These are phyloP conservation scores for Leptinotarsa undecemlineata DNA, from an alignment of 1,140 invertebrate genomes.

Conservation along the genomic window DNA sequence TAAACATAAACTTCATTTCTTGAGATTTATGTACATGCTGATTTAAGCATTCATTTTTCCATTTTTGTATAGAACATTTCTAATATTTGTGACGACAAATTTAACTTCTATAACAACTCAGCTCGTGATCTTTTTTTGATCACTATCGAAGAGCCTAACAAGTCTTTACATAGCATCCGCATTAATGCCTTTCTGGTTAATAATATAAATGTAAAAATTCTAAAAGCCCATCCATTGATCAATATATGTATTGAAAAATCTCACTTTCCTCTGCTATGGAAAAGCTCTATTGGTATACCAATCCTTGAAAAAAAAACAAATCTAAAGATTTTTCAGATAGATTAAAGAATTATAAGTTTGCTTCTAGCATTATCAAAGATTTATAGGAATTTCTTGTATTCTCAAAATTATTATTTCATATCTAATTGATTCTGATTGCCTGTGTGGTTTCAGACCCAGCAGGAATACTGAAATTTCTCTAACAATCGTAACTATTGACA, in stretches of 20 bases:
- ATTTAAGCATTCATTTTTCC: too few relatives aligned
- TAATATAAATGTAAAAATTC: slow-evolving; percentile 10
- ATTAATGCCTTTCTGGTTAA: slow-evolving; percentile 5
- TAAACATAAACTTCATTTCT: background rate
- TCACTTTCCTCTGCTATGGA: slow-evolving; percentile 24
- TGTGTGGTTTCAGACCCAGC: slow-evolving; percentile 25
- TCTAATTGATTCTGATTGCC: slow-evolving; percentile 15
- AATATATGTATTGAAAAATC: slow-evolving; percentile 12
- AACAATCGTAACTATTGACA: slow-evolving; percentile 7
- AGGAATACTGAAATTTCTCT: slow-evolving; percentile 19
- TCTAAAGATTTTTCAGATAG: slow-evolving; percentile 28
- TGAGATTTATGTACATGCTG: background rate
- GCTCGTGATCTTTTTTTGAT: background rate
- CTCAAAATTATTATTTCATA: slow-evolving; percentile 27
- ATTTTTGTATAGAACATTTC: background rate
- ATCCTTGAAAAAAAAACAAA: slow-evolving; percentile 25
- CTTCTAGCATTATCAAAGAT: slow-evolving; percentile 36
- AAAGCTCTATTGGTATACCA: background rate
- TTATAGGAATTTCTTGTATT: slow-evolving; percentile 28
- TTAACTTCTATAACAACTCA: background rate
- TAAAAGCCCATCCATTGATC: background rate
- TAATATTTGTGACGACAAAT: background rate
- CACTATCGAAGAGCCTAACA: background rate
- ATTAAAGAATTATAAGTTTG: slow-evolving; percentile 36
- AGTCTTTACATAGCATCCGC: background rate